phyloP scores from a whole-genome alignment of 2,113 vertebrate genomes.

The Papio anubis region DNA sequence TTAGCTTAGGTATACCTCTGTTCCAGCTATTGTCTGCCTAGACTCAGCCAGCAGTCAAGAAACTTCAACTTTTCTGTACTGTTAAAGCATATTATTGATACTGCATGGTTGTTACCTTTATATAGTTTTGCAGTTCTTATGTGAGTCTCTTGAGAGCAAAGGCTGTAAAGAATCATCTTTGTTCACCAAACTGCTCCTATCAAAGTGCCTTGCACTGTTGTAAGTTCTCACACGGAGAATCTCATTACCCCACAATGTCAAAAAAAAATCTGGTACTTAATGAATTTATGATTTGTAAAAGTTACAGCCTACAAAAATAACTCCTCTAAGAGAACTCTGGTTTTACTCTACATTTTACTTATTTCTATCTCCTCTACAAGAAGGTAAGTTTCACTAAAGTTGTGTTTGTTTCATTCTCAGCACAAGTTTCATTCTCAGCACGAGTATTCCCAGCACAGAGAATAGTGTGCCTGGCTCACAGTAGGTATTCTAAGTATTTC shows the following conservation, averaged over 20 bases:
- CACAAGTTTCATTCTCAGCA: neutral
- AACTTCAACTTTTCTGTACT: neutral
- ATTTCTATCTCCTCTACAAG: neutral
- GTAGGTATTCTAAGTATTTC: neutral
- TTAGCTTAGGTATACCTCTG: neutral
- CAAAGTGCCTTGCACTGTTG: neutral
- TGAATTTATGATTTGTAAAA: constrained; percentile 11
- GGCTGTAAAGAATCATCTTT: neutral
- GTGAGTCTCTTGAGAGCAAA: neutral
- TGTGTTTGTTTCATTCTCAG: neutral
- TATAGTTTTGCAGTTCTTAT: neutral
- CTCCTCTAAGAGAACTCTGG: neutral
- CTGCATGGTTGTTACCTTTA: neutral
- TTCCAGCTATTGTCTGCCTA: neutral
- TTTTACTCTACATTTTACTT: neutral
- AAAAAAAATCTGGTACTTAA: neutral
- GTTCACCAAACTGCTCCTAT: neutral
- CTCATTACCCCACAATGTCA: neutral
- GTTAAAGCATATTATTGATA: neutral
- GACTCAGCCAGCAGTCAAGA: neutral
- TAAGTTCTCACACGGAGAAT: neutral
- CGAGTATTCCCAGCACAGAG: neutral
- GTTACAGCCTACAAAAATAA: neutral
- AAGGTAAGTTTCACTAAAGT: neutral
- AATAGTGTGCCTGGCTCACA: neutral